Evolutionary conservation across 2,888 invertebrate species (phyloP), one percentile per base, ranked within the genome.

Genomic region (Rhagophthalmus giganteus): DNA sequence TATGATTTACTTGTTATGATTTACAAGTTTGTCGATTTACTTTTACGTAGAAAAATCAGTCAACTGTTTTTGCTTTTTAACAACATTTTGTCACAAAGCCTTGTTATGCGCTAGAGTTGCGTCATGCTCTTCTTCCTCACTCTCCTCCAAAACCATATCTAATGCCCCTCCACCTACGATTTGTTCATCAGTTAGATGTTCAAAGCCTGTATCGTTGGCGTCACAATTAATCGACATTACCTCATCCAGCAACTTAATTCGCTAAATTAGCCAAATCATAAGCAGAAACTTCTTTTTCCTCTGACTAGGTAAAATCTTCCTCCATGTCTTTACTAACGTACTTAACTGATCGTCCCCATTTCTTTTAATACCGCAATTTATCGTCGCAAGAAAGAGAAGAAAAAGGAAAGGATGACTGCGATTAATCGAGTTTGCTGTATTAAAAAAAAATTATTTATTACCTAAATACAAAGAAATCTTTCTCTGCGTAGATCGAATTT

Each of bases 51-150:
- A n/a, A n/a, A n/a, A n/a, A n/a, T n/a, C n/a, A n/a, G n/a, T n/a
- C n/a, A n/a, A n/a, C n/a, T n/a, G n/a, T n/a, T n/a, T n/a, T n/a
- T n/a, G n/a, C n/a, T n/a, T n/a, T n/a, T n/a, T n/a, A n/a, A n/a
- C n/a, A n/a, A n/a, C n/a, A n/a, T n/a, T n/a, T n/a, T n/a, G n/a
- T n/a, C n/a, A n/a, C n/a, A n/a, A n/a, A n/a, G n/a, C n/a, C n/a
- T n/a, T n/a, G n/a, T n/a, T n/a, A n/a, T n/a, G 20, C 7, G 20
- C 20, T 20, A 20, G 20, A 20, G 7, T 7, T 20, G 7, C 20
- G 7, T 20, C 37, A 25, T 25, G 24, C 37, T 13, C 37, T 9
- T 26, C 20, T 20, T 20, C 20, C 20, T 20, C 20, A 20, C 20
- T 20, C 3, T 20, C 20, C 20, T 20, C 7, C 20, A 20, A 20